These are phyloP conservation scores for Cheiracanthium punctorium DNA, from an alignment of 2,888 invertebrate species.

Conservation along the genomic window DNA sequence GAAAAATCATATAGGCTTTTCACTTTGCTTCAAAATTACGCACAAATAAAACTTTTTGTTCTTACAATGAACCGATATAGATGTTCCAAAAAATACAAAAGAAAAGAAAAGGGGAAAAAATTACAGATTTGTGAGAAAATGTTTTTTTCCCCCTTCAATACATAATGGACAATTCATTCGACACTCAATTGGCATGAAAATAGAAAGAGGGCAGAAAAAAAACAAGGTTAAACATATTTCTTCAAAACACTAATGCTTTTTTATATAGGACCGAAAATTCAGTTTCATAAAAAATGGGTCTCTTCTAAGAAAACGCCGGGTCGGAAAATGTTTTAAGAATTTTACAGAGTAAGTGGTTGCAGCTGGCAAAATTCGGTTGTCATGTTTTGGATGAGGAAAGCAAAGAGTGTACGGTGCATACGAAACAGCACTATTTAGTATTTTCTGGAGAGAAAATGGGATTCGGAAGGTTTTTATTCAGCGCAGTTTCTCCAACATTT, in stretches of 20 bases:
- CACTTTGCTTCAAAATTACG: too few species aligned
- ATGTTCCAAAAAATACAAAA: constrained; percentile 14
- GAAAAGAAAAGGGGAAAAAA: constrained; percentile 11
- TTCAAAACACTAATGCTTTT: constrained; percentile 55
- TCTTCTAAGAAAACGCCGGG: constrained; percentile 16
- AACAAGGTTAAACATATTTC: constrained; percentile 16
- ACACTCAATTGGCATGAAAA: constrained; percentile 10
- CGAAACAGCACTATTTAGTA: not conserved
- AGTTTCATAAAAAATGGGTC: constrained; percentile 29
- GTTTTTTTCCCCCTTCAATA: constrained; percentile 15
- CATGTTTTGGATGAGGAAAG: constrained; percentile 5
- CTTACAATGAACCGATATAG: too few species aligned
- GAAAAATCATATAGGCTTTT: too few species aligned
- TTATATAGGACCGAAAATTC: constrained; percentile 57
- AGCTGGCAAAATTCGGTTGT: constrained; percentile 11
- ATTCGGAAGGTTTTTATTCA: not conserved
- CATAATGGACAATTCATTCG: constrained; percentile 58
- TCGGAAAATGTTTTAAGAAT: constrained; percentile 44
- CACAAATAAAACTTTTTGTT: too few species aligned
- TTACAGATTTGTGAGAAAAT: constrained; percentile 23
- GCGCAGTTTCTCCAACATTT: not conserved
- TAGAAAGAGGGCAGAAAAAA: not conserved
- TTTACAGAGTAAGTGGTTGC: constrained; percentile 7
- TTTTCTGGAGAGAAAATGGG: not conserved
- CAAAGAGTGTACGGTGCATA: not conserved